Base-by-base conservation (phyloP, 2,113 vertebrate genomes). In the Oryzias curvinotus region DNA sequence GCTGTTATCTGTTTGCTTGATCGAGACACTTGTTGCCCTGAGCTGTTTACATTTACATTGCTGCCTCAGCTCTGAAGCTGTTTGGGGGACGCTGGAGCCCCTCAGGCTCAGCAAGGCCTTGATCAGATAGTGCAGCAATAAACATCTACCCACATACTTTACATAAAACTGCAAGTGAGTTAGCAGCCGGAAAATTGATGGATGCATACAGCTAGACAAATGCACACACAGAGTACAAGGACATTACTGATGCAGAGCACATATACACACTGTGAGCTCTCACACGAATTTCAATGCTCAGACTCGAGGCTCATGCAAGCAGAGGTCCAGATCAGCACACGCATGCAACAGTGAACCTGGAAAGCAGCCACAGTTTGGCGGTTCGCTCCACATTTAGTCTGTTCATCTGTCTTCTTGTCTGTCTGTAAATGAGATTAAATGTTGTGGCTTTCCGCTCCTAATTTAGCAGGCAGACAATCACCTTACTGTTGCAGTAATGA, bases 21-120 rank as follows among this genome's bases (percentile, higher is more conserved):
- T 90, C 81, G 13, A 82, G 70, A 82, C 63, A 67, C 74, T 75
- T 85, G 62, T 47, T 71, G 85, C 84, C 71, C 62, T 65, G 63
- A 76, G 85, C 87, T 92, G 85, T 91, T 92, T 93, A 87, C 77
- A 68, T 79, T 80, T 57, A 54, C 72, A 81, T 84, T 58, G 44
- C 80, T 73, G 84, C 89, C 67, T 65, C 62, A 42, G 66, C 84
- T 75, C 68, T 55, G 43, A 78, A 68, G 73, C 64, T 76, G 64
- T 59, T 57, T 48, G 58, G 51, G 36, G 69, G 81, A 85, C 69
- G 73, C 70, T 57, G 5, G 46, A 55, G 21, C 62, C 75, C 72
- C 61, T 51, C 1, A 4, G 66, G 74, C 64, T 75, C 62, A 62
- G 59, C 69, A 5, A 52, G 57, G 70, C 64, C 77, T 70, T 71